Percentiles rank a stretch among this genome's conserved stretches.
Evolutionary conservation across 2,888 invertebrate genomes (phyloP).

Genomic region (Nyleta sp.): DNA sequence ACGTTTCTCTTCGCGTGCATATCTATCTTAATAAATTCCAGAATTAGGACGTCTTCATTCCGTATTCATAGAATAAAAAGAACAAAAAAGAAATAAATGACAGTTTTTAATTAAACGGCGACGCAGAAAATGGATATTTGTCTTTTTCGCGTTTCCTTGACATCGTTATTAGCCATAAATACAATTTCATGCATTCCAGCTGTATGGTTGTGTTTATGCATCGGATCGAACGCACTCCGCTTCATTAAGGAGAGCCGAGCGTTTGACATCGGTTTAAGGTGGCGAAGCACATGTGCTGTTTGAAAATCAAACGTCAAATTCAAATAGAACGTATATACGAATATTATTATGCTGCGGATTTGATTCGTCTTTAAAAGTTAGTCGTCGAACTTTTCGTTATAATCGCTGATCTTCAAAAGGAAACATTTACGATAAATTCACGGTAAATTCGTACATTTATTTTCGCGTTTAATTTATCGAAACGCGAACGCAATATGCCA

Average conservation of each 20-base stretch:
- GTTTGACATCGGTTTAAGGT: constrained; percentile 57
- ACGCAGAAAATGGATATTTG: constrained; percentile 50
- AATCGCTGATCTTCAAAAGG: too few species aligned
- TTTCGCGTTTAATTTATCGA: too few species aligned
- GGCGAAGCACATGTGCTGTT: constrained; percentile 47
- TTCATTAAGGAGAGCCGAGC: constrained; percentile 55
- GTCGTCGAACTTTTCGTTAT: too few species aligned
- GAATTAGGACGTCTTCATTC: constrained; percentile 35
- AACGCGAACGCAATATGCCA: too few species aligned
- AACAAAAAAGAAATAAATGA: constrained; percentile 33
- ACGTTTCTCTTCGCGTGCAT: constrained; percentile 13
- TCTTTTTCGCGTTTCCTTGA: constrained; percentile 62
- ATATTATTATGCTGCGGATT: constrained; percentile 5
- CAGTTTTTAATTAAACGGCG: constrained; percentile 57
- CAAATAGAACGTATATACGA: constrained; percentile 12
- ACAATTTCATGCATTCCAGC: constrained; percentile 61
- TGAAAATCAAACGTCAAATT: constrained; percentile 52
- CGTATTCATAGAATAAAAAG: constrained; percentile 42
- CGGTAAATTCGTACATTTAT: too few species aligned
- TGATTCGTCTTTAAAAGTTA: not conserved
- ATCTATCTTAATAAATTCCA: constrained; percentile 22
- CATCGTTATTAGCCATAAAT: constrained; percentile 65
- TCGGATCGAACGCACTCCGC: constrained; percentile 57
- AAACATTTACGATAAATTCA: too few species aligned
- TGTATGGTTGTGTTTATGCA: constrained; percentile 54